These are phyloP conservation scores for Alaudala cheleensis DNA, from an alignment of 2,113 vertebrate species.

Conservation along the genomic window DNA sequence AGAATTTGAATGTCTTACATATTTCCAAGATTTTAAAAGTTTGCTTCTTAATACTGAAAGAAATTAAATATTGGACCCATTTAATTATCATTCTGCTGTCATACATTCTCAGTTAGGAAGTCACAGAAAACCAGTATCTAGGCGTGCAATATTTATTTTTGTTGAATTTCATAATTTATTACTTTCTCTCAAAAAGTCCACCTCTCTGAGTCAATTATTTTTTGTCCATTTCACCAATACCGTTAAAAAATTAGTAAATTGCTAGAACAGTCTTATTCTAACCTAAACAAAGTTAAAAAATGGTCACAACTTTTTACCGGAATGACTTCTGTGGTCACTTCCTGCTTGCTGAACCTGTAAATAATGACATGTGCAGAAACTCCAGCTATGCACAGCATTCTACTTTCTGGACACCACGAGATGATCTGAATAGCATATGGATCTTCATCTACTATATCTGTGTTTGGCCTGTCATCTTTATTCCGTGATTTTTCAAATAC, in stretches of 20 bases:
- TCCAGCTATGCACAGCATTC: slow-evolving; percentile 93
- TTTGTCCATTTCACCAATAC: neutral
- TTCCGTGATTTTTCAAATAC: slow-evolving; percentile 95
- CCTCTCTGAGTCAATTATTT: neutral
- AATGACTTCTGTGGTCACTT: slow-evolving; percentile 91
- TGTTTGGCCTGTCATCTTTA: slow-evolving; percentile 90
- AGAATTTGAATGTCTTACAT: neutral
- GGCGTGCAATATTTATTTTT: neutral
- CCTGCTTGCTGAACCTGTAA: slow-evolving; percentile 97
- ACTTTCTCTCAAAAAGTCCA: neutral
- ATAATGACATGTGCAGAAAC: slow-evolving; percentile 95
- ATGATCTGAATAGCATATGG: slow-evolving; percentile 97
- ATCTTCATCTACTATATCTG: slow-evolving; percentile 95
- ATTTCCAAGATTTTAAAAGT: neutral
- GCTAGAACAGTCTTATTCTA: neutral
- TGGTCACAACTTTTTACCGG: slow-evolving; percentile 77
- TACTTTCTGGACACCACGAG: slow-evolving; percentile 97
- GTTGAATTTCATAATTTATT: neutral
- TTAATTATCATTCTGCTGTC: neutral
- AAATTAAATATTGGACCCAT: neutral
- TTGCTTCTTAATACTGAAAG: neutral
- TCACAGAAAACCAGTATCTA: neutral
- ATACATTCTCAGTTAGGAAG: neutral
- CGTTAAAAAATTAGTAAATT: neutral
- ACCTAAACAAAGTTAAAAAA: neutral